Evolutionary conservation across 2,113 vertebrate genomes (phyloP).

Genomic region (Zeus faber): DNA sequence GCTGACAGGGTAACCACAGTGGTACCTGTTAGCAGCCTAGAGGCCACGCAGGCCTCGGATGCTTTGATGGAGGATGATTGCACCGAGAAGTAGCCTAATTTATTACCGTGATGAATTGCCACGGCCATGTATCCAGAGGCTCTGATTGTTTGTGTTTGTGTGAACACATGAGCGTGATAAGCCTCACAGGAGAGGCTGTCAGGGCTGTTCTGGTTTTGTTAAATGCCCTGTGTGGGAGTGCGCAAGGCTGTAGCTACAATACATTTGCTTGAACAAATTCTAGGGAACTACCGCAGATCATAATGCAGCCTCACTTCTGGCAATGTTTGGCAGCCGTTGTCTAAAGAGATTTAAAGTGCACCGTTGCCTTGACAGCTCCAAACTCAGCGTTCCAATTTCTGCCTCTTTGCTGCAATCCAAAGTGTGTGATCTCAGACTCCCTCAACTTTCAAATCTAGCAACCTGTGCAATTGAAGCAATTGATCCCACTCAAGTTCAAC

Average conservation of each 20-base stretch:
- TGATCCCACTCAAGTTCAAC: no score
- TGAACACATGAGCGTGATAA: constrained; percentile 11
- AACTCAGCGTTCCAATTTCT: no score
- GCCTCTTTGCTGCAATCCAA: no score
- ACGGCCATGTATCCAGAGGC: constrained; percentile 7
- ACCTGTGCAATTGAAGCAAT: no score
- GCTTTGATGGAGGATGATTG: constrained; percentile 33
- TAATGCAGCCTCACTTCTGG: no score
- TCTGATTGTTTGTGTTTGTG: constrained; percentile 24
- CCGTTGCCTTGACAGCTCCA: no score
- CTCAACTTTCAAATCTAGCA: no score
- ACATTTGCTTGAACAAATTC: no score
- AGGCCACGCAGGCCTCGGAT: constrained; percentile 26
- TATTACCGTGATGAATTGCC: constrained; percentile 47
- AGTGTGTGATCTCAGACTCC: no score
- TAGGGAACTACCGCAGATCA: no score
- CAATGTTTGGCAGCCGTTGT: no score
- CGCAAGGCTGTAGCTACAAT: neutral
- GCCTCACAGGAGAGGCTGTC: constrained; percentile 7
- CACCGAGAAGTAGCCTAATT: constrained; percentile 28
- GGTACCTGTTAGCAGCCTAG: constrained; percentile 28
- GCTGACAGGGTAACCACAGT: constrained; percentile 19
- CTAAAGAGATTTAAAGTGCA: no score
- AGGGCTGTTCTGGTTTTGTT: constrained; percentile 29
- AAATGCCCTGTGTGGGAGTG: constrained; percentile 17